Evolutionary conservation across 2,888 invertebrate species (phyloP), one percentile per base, ranked within the genome.

Genomic region (Drosophila vallismaia): DNA sequence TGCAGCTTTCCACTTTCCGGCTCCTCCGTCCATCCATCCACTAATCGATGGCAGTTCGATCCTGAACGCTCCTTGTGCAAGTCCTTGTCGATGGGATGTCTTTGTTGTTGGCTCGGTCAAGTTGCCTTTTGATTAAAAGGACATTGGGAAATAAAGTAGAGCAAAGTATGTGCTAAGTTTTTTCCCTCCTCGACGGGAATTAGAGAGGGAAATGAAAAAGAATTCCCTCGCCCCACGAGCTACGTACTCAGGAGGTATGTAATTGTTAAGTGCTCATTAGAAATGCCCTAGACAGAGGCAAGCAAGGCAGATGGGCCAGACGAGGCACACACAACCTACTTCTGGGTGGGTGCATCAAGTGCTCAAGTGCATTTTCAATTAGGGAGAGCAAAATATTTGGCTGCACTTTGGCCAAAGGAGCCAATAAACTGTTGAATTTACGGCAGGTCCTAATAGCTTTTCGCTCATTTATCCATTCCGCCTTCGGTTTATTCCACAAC

Each of bases 181-280:
- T 36, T 40, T 26, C 12, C 26, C 40, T 31, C 5, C 12, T 33
- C 33, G 5, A 10, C 44, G 45, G 38, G 44, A 26, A 60, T 28
- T 45, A 44, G 40, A 36, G 51, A 24, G 46, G 24, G 24, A 38
- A 14, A 40, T 19, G 38, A 29, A 45, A 57, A 54, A n/a, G 49
- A 72, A 54, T 50, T 68, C 50, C 69, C 49, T 1, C 2, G 46
- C 12, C 62, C 63, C 12, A 9, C 24, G 6, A 7, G 19, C 3
- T 31, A 71, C 42, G 36, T 60, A 42, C 59, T 56, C 74, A 56
- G 66, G 66, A 70, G 72, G 68, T 78, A 82, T 85, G 71, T 87
- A 83, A 83, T 83, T 87, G 82, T 85, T 81, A 76, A 83, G 82
- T 85, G 79, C 87, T 87, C 87, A 83, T 83, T 83, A 85, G 77